Conservation (phyloP, 2,888 invertebrate species). For the Pseudococcus jackbeardsleyi region DNA sequence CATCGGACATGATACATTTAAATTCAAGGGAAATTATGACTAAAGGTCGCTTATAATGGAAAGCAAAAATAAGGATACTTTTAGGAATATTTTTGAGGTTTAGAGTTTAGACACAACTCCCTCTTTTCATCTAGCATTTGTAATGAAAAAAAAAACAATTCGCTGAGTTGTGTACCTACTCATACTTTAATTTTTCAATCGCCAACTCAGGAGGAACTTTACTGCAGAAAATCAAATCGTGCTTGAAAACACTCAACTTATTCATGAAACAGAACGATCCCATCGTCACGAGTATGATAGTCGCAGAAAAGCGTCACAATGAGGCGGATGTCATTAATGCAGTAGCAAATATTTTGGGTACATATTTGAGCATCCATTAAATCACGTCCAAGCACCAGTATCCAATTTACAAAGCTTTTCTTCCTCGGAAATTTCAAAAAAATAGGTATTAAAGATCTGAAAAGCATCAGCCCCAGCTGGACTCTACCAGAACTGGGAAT, state of each 20-base stretch:
- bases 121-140: too few relatives aligned
- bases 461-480: conserved; percentile 78
- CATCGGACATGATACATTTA: too few relatives aligned
- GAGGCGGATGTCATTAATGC: conserved; percentile 79
- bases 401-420: too few relatives aligned
- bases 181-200: too few relatives aligned
- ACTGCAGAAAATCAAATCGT: conserved; percentile 85
- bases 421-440: not conserved
- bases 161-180: too few relatives aligned
- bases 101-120: too few relatives aligned
- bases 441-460: conserved; percentile 75
- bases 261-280: conserved; percentile 78
- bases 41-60: too few relatives aligned
- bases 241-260: conserved; percentile 77
- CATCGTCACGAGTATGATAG: conserved; percentile 86
- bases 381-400: too few relatives aligned
- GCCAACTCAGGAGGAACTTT: not conserved
- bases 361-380: not conserved
- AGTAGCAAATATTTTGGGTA: conserved; percentile 75
- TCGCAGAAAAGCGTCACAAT: conserved; percentile 80
- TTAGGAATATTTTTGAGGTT: too few relatives aligned
- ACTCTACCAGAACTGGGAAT: conserved; percentile 92
- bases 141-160: too few relatives aligned
- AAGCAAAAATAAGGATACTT: too few relatives aligned
- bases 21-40: too few relatives aligned